These are phyloP conservation scores for Sisor rabdophorus DNA, from an alignment of 2,113 vertebrate genomes.

Conservation along the genomic window DNA sequence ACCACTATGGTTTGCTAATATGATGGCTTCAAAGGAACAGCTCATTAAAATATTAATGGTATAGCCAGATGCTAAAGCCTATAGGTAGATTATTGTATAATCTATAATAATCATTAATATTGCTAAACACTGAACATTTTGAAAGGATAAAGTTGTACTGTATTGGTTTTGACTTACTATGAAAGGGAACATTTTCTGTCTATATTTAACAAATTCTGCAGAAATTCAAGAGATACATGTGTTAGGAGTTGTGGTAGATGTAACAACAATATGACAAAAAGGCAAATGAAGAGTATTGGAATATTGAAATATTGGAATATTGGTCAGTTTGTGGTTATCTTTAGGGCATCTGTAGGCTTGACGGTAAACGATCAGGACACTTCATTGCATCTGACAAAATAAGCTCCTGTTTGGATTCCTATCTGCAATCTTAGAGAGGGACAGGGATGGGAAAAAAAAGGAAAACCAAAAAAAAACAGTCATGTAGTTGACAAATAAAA, in stretches of 20 bases:
- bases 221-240: background rate
- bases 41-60: slow-evolving; percentile 69
- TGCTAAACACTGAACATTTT: slow-evolving; percentile 61
- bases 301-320: slow-evolving; percentile 50
- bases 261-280: background rate
- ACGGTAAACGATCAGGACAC: slow-evolving; percentile 46
- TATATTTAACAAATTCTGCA: background rate
- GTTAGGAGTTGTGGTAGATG: background rate
- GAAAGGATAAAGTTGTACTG: slow-evolving; percentile 6
- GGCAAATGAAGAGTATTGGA: background rate
- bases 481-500: slow-evolving; percentile 51
- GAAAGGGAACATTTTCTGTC: slow-evolving; percentile 8
- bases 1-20: no score
- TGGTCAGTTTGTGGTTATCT: slow-evolving; percentile 64
- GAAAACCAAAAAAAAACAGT: slow-evolving; percentile 20
- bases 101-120: slow-evolving; percentile 60
- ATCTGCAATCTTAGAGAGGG: background rate
- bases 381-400: slow-evolving; percentile 43
- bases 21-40: slow-evolving; percentile 59
- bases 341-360: slow-evolving; percentile 46
- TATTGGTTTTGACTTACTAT: slow-evolving; percentile 1
- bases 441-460: slow-evolving; percentile 13
- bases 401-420: slow-evolving; percentile 9
- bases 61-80: slow-evolving; percentile 66
- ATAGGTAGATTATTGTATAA: slow-evolving; percentile 58